Base-by-base conservation (phyloP, 2,113 vertebrate species). In the Oncorhynchus tshawytscha region DNA sequence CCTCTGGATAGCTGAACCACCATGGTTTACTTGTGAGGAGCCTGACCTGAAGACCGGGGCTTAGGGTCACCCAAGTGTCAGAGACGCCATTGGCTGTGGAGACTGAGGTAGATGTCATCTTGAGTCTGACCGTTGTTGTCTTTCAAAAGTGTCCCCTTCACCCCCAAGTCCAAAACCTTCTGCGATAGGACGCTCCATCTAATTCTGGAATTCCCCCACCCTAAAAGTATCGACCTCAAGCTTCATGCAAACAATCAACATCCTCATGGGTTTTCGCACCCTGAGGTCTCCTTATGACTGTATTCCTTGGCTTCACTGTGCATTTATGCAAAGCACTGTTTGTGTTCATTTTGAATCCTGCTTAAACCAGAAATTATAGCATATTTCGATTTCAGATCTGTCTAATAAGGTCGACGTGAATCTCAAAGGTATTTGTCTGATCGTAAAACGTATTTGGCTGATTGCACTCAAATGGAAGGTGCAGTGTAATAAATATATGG, bases 31-130 rank as follows among this genome's bases (percentile, higher is more conserved):
- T 39, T 39, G 34, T 39, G 25, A 65, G 15, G 3, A 73, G 72
- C n/a, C 72, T 11, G 16, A 73, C 57, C 29, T 73, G 51, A 25
- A 73, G 72, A 5, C 72, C 72, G 18, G 11, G 59, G 57, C 24
- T 73, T 27, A 6, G 1, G 25, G 49, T 5, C 60, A 64, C 60
- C 1, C 11, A 22, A 12, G n/a, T 22, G 60, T 64, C 60, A 5
- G 5, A 64, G 60, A 16, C 5, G 24, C 60, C 60, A 22, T 11
- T n/a, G 11, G 7, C 2, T 64, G 11, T 22, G 60, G 22, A 5
- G n/a, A n/a, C 60, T 64, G 7, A 8, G 18, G 9, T 64, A 24
- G n/a, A 39, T 8, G 34, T 8, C 7, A 1, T 15, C 8, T 27
- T 24, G 60, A 11, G 18, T 64, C n/a, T n/a, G 18, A 22, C 60